Evolutionary conservation across 2,113 vertebrate species (phyloP), one percentile per base, ranked within the genome.

Genomic region (Dicerorhinus sumatrensis): DNA sequence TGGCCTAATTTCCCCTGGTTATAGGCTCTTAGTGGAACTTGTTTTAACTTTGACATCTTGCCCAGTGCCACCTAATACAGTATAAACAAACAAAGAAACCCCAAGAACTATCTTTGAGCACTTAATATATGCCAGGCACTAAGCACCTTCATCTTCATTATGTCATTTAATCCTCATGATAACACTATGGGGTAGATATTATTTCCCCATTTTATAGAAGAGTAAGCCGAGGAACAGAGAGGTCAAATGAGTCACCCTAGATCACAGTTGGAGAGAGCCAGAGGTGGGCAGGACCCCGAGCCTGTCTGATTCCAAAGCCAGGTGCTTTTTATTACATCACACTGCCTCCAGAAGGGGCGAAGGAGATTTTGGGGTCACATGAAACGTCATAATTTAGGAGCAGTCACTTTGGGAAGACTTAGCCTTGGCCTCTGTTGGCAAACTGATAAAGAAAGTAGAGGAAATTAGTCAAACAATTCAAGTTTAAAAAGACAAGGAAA

Each of bases 341-440:
- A 13, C 27, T 14, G 29, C 21, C 29, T 93, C 21, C 9, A 80
- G n/a, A 69, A 94, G 17, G 20, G n/a, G 25, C 36, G 4, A 31
- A 86, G 51, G 39, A 87, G 20, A 4, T 56, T 42, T 73, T 31
- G 33, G 39, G 79, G n/a, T 94, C 88, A 86, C 23, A 8, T 31
- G 51, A 89, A 81, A 60, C 54, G 39, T 25, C 13, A 39, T 60
- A 29, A 29, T 77, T 76, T 39, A 48, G 42, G 46, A 94, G 31
- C 20, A 29, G 70, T 90, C n/a, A n/a, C 46, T 65, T 72, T 83
- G 79, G 87, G 69, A 63, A 94, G 87, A 89, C n/a, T 82, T 95
- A 73, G 18, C 8, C 31, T 85, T 89, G 91, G 51, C 54, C 29
- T 85, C 65, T 82, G 12, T 21, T 89, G 91, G 73, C 72, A 89